phyloP scores from a whole-genome alignment of 2,888 invertebrate genomes.

The Pyrocoelia pectoralis region DNA sequence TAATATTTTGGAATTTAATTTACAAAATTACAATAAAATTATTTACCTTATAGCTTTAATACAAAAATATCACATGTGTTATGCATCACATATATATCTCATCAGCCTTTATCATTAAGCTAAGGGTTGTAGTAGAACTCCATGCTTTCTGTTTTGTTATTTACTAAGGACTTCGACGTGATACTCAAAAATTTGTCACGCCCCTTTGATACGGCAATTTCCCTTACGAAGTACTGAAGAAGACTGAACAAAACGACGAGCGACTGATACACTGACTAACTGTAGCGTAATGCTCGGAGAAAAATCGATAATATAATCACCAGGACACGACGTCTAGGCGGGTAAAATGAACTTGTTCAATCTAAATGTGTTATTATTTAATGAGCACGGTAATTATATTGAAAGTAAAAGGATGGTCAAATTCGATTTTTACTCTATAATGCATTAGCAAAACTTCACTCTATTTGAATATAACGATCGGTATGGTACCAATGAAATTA shows the following conservation, averaged over 20 bases:
- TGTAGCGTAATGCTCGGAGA: constrained; percentile 26
- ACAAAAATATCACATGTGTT: constrained; percentile 36
- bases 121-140: constrained; percentile 14
- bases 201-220: constrained; percentile 28
- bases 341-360: constrained; percentile 27
- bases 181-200: constrained; percentile 23
- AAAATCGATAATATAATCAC: constrained; percentile 35
- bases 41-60: constrained; percentile 33
- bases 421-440: constrained; percentile 5
- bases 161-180: constrained; percentile 30
- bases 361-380: constrained; percentile 13
- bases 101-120: constrained; percentile 31
- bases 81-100: constrained; percentile 33
- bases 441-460: no score
- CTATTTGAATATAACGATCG: not conserved
- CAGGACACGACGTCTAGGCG: constrained; percentile 34
- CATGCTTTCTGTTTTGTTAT: constrained; percentile 31
- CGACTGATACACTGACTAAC: constrained; percentile 26
- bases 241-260: constrained; percentile 18
- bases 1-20: not conserved
- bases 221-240: constrained; percentile 22
- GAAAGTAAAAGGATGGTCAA: constrained; percentile 7
- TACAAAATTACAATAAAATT: constrained; percentile 6
- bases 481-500: not conserved
- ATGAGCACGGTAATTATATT: constrained; percentile 8